These are phyloP conservation scores for Capitulum mitella DNA, from an alignment of 2,888 invertebrate species.

Conservation along the genomic window DNA sequence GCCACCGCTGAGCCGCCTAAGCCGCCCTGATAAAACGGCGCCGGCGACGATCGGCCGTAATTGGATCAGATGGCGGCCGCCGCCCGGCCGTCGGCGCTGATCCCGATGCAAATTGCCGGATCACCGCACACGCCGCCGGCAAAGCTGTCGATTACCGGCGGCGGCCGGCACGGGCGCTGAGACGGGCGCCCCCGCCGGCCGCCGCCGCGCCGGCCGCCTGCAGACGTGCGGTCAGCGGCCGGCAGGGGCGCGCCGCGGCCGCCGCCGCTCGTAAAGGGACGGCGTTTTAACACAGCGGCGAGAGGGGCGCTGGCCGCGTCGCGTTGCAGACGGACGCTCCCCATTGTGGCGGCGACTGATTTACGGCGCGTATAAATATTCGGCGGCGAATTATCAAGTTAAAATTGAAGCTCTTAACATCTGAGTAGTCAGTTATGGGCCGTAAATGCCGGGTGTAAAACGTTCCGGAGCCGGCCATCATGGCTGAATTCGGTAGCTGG, in stretches of 20 bases:
- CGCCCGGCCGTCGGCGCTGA: background rate
- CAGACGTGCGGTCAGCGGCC: background rate
- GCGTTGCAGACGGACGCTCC: background rate
- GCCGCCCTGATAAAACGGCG: slow-evolving; percentile 12
- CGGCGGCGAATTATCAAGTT: slow-evolving; percentile 24
- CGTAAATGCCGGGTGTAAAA: background rate
- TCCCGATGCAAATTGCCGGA: slow-evolving; percentile 22
- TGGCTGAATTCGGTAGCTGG: slow-evolving; percentile 13
- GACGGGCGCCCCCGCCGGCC: background rate
- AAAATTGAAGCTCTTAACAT: slow-evolving; percentile 24
- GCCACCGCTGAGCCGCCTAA: background rate
- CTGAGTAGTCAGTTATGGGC: slow-evolving; percentile 23
- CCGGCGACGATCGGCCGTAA: background rate
- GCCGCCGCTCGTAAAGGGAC: background rate
- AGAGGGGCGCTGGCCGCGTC: background rate
- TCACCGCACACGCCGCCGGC: background rate
- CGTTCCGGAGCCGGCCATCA: background rate
- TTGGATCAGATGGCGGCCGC: slow-evolving; percentile 1
- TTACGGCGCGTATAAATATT: slow-evolving; percentile 12
- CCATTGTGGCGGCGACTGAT: background rate
- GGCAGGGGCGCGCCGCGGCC: background rate
- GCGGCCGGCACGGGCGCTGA: background rate
- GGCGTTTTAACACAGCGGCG: background rate
- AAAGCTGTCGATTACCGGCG: slow-evolving; percentile 16
- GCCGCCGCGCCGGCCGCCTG: background rate